phyloP scores from a whole-genome alignment of 2,113 vertebrate species.

The Cepphus grylle region DNA sequence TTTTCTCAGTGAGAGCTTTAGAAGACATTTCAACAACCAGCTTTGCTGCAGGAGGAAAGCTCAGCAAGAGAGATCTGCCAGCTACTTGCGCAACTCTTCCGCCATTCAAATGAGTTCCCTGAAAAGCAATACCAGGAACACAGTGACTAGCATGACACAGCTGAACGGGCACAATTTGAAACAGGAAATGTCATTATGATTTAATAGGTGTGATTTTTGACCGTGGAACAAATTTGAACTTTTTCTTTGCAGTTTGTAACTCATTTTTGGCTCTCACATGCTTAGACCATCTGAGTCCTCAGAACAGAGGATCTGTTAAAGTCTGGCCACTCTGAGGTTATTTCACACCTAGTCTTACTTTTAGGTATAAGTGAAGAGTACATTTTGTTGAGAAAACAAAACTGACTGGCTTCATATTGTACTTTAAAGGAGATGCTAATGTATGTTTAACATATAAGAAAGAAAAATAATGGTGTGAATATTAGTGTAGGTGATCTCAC shows the following conservation, averaged over 20 bases:
- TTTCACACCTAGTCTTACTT: background rate
- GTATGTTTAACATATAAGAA: background rate
- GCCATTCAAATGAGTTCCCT: constrained; percentile 88
- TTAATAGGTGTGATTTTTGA: background rate
- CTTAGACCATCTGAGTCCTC: background rate
- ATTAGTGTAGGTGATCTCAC: background rate
- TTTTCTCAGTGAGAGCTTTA: constrained; percentile 90
- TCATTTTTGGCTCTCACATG: background rate
- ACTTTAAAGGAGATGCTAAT: background rate
- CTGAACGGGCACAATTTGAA: constrained; percentile 74
- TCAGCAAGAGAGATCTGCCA: constrained; percentile 75
- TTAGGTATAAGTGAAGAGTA: background rate
- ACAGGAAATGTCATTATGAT: constrained; percentile 75
- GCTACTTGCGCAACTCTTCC: constrained; percentile 86
- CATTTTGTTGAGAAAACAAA: background rate
- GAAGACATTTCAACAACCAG: constrained; percentile 89
- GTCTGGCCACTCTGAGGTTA: background rate
- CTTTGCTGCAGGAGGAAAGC: constrained; percentile 75
- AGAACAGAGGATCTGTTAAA: background rate
- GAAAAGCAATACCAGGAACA: constrained; percentile 81
- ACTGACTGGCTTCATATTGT: background rate
- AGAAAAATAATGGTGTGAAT: background rate
- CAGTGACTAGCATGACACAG: constrained; percentile 64
- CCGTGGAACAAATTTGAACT: background rate
- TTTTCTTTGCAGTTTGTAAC: background rate